Conservation (phyloP, 1,140 invertebrate genomes). For the Drosophila virilis region DNA sequence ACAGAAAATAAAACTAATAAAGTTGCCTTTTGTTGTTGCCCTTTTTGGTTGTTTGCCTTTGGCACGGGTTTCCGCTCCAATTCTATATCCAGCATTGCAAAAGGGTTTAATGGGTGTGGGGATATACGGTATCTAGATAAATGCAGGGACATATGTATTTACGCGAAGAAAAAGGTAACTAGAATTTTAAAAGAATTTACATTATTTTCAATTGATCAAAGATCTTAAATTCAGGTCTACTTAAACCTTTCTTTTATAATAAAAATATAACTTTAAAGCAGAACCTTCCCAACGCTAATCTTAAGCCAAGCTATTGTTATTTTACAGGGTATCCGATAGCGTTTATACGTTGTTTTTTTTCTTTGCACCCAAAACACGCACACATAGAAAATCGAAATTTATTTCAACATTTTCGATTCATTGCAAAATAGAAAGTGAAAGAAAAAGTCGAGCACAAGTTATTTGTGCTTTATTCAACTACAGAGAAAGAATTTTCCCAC, state of each 20-base stretch:
- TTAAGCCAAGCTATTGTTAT: background rate
- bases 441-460: background rate
- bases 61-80: constrained; percentile 9
- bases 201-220: no score
- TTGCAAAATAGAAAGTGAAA: background rate
- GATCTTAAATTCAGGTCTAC: no score
- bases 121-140: background rate
- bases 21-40: constrained; percentile 27
- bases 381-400: constrained; percentile 2
- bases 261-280: no score
- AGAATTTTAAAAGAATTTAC: no score
- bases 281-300: no score
- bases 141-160: background rate
- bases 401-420: constrained; percentile 16
- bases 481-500: background rate
- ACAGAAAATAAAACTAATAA: constrained; percentile 36
- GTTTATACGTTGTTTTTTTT: no score
- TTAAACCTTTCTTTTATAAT: no score
- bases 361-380: background rate
- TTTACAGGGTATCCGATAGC: background rate
- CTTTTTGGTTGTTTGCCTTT: constrained; percentile 14
- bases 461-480: background rate
- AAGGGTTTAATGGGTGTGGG: background rate
- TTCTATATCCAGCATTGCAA: constrained; percentile 5
- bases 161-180: background rate